Evolutionary conservation across 2,888 invertebrate species (phyloP).

Genomic region (Dendrolimus pini): DNA sequence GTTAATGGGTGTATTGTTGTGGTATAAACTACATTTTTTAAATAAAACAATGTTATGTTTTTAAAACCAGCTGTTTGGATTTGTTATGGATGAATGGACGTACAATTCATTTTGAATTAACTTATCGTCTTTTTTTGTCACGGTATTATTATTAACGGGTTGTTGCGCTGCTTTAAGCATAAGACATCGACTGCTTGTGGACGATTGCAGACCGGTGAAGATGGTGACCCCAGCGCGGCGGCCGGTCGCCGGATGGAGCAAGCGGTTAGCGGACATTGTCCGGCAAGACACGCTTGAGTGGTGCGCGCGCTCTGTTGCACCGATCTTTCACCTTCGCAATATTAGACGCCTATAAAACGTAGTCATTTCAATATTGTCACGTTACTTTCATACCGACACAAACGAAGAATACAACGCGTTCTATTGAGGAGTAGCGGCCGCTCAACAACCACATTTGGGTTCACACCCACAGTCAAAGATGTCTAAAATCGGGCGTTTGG

Average conservation of each 20-base stretch:
- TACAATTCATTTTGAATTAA: no score
- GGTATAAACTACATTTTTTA: no score
- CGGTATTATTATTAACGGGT: no score
- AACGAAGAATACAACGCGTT: slow-evolving; percentile 60
- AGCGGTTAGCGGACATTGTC: slow-evolving; percentile 74
- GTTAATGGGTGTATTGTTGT: no score
- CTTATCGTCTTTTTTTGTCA: no score
- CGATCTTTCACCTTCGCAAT: slow-evolving; percentile 75
- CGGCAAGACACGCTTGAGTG: slow-evolving; percentile 64
- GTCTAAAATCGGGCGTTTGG: slow-evolving; percentile 57
- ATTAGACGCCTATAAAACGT: slow-evolving; percentile 73
- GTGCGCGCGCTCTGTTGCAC: slow-evolving; percentile 65
- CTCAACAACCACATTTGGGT: slow-evolving; percentile 45
- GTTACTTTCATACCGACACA: slow-evolving; percentile 71
- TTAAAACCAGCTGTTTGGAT: no score
- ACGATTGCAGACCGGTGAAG: slow-evolving; percentile 13
- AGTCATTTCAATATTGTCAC: slow-evolving; percentile 67
- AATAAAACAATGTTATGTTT: no score
- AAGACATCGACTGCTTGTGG: no score
- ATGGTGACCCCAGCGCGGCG: slow-evolving; percentile 34
- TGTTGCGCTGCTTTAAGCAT: no score
- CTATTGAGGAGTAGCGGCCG: slow-evolving; percentile 39
- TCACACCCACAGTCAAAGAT: slow-evolving; percentile 56
- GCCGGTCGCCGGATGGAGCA: slow-evolving; percentile 50
- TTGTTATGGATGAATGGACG: no score